Evolutionary conservation across 2,888 invertebrate species (phyloP).

Genomic region (Scaptomyza cyrtandrae): DNA sequence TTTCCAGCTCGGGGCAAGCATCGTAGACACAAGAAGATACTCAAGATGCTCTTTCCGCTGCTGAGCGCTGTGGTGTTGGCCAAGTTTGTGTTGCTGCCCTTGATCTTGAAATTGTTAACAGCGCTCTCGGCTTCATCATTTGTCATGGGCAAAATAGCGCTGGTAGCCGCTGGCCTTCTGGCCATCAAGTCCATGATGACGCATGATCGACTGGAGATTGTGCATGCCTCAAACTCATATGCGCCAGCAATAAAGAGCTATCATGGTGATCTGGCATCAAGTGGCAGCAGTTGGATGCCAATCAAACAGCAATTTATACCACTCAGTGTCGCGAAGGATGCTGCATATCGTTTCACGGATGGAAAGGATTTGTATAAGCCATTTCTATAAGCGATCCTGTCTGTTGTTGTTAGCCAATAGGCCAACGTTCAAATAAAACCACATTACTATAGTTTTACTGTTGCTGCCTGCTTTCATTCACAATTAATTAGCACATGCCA

Average conservation of each 20-base stretch:
- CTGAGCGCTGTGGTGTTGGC: slow-evolving; percentile 88
- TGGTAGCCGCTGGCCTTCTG: slow-evolving; percentile 78
- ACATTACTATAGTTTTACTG: slow-evolving; percentile 38
- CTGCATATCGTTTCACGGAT: slow-evolving; percentile 44
- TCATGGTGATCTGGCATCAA: slow-evolving; percentile 58
- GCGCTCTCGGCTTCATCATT: slow-evolving; percentile 87
- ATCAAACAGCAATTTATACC: slow-evolving; percentile 70
- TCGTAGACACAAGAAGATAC: slow-evolving; percentile 85
- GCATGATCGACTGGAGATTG: slow-evolving; percentile 70
- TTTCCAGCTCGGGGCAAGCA: slow-evolving; percentile 79
- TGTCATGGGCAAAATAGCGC: slow-evolving; percentile 83
- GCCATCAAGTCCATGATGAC: slow-evolving; percentile 80
- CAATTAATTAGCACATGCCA: slow-evolving; percentile 66
- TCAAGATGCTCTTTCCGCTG: slow-evolving; percentile 87
- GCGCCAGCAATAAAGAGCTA: slow-evolving; percentile 53
- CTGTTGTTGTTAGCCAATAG: slow-evolving; percentile 49
- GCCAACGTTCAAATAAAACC: slow-evolving; percentile 42
- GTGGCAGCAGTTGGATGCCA: slow-evolving; percentile 70
- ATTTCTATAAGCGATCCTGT: slow-evolving; percentile 61
- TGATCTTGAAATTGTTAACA: slow-evolving; percentile 89
- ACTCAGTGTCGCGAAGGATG: slow-evolving; percentile 58
- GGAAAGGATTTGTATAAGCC: slow-evolving; percentile 61
- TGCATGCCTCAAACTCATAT: slow-evolving; percentile 61
- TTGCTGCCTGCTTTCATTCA: slow-evolving; percentile 26
- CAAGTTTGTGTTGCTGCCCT: slow-evolving; percentile 88